Percentiles rank a stretch among this genome's conserved stretches.
phyloP scores from a whole-genome alignment of 2,797 vertebrate genomes.

The Megalops cyprinoides region DNA sequence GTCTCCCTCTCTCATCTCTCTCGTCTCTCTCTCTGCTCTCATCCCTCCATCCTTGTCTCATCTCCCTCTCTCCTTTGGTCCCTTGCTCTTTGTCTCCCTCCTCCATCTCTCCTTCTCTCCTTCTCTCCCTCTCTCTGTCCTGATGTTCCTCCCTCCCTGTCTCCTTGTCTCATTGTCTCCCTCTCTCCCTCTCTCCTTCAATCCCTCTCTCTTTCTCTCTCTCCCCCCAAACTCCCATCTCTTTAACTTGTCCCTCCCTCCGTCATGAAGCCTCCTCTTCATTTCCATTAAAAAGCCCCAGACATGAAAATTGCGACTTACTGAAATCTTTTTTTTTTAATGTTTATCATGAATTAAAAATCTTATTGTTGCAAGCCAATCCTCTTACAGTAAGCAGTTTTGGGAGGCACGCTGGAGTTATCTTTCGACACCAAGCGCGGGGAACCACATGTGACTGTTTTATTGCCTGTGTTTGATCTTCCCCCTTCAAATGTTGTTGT shows the following conservation, averaged over 20 bases:
- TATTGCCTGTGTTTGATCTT: slow-evolving; percentile 38
- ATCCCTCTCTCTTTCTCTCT: neutral
- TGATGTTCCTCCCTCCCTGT: no score
- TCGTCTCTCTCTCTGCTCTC: neutral
- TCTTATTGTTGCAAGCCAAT: slow-evolving; percentile 76
- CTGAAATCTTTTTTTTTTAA: slow-evolving; percentile 29
- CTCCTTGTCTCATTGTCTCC: neutral
- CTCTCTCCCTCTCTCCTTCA: no score
- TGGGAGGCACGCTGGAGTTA: slow-evolving; percentile 67
- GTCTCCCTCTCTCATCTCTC: neutral
- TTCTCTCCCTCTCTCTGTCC: no score
- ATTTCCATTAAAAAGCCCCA: slow-evolving; percentile 28
- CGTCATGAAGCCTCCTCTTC: slow-evolving; percentile 9
- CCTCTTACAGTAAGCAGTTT: slow-evolving; percentile 81
- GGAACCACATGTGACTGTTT: slow-evolving; percentile 43
- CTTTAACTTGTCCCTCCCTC: neutral
- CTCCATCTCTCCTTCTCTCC: neutral
- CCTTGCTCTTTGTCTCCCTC: no score
- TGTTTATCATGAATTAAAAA: slow-evolving; percentile 57
- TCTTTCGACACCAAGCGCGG: slow-evolving; percentile 61
- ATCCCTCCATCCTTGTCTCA: neutral
- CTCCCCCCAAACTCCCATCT: no score
- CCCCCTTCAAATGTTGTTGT: slow-evolving; percentile 51
- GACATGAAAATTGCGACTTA: slow-evolving; percentile 33
- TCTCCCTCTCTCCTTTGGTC: neutral